Base-by-base conservation (phyloP, 2,113 vertebrate species). In the Ptyas mucosa region DNA sequence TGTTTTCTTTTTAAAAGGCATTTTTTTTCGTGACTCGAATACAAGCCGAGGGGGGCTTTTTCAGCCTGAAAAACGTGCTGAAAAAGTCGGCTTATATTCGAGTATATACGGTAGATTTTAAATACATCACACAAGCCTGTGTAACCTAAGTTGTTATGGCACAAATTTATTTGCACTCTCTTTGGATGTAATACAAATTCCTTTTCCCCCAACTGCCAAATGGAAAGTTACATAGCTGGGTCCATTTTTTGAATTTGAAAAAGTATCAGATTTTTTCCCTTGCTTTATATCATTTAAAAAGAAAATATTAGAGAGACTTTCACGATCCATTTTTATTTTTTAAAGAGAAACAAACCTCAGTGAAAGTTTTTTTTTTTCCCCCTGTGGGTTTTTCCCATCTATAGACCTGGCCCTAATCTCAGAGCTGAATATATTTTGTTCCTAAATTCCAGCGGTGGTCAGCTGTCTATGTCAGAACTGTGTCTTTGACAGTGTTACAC, bases 401-500 rank as follows among this genome's bases (percentile, higher is more conserved):
- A 3, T 57, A 81, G 8, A 85, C 49, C 52, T 51, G 9, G 0
- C 26, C n/a, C 29, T 26, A 39, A 86, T 86, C 21, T 52, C 46
- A 49, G 21, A 64, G 21, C 64, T 52, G 12, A 86, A 58, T 39
- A 52, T 61, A 54, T 43, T 39, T 61, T 39, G 46, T 58, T 85
- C 54, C 52, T 85, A 29, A 29, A 52, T 61, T 53, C 91, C 93
- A 94, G 95, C 11, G 64, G 91, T 93, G 91, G 91, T 94, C 91
- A 88, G 88, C 94, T 95, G 75, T 94, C 91, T 93, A 9, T 85
- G 90, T 75, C 46, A 87, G 18, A 34, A 61, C 87, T 39, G 46
- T 92, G 89, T 52, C 90, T 91, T 57, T 85, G 90, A 94, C 90
- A 58, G 93, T 92, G 93, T 93, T 94, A 91, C 92, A 87, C 91